Conservation (phyloP, 2,113 vertebrate genomes). For the Pelmatolapia mariae region DNA sequence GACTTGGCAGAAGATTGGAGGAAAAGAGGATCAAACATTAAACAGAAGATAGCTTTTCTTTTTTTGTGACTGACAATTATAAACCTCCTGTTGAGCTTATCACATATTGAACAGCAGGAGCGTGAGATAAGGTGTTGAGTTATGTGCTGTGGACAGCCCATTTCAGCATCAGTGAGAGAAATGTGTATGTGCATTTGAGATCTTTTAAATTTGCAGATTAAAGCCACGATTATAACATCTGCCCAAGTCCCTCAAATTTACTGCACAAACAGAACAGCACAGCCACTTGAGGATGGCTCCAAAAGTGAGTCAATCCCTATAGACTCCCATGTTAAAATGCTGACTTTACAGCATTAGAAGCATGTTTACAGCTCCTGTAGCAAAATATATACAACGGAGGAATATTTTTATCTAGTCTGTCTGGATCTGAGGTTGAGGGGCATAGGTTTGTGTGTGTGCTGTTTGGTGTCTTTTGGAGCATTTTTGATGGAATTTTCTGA, state of each 20-base stretch:
- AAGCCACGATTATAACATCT: background rate
- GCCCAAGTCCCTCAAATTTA: background rate
- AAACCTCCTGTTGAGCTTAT: slow-evolving; percentile 44
- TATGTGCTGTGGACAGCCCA: background rate
- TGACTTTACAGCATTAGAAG: background rate
- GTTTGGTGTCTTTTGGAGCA: background rate
- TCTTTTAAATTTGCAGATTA: background rate
- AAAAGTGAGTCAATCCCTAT: background rate
- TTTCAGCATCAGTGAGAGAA: background rate
- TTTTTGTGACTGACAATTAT: background rate
- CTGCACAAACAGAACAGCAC: background rate
- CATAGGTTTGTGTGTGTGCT: background rate
- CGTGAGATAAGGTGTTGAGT: slow-evolving; percentile 12
- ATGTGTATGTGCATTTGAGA: background rate
- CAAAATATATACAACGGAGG: background rate
- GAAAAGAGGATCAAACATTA: slow-evolving; percentile 39
- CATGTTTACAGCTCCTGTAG: background rate
- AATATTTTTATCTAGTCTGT: background rate
- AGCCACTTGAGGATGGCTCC: background rate
- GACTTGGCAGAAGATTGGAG: slow-evolving; percentile 30
- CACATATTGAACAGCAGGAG: slow-evolving; percentile 14
- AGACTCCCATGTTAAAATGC: background rate
- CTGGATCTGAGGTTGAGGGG: background rate
- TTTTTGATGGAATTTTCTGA: background rate
- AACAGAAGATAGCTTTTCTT: background rate